These are phyloP conservation scores for Sapayoa aenigma DNA, from an alignment of 2,113 vertebrate genomes.

Conservation along the genomic window DNA sequence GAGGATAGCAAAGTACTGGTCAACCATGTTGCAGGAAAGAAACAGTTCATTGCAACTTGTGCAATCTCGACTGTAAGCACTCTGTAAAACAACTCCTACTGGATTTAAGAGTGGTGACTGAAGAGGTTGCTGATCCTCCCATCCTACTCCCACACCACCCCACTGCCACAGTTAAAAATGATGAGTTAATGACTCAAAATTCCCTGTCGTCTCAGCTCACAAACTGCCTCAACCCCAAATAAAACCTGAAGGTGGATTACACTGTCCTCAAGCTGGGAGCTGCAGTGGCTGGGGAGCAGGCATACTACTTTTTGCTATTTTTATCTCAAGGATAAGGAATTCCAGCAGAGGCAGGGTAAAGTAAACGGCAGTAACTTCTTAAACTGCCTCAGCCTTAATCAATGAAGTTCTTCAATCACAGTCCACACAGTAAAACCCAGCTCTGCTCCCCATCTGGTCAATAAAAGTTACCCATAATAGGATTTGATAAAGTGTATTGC, in stretches of 20 bases:
- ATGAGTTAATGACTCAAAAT: background rate
- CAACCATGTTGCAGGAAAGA: background rate
- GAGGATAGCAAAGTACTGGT: background rate
- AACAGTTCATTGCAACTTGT: background rate
- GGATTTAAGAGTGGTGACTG: background rate
- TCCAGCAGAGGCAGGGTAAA: background rate
- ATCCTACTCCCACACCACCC: background rate
- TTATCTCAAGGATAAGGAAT: background rate
- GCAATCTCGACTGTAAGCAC: background rate
- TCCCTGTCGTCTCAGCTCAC: fast-evolving
- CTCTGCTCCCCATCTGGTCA: background rate
- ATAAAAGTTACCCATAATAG: background rate
- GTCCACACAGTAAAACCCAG: background rate
- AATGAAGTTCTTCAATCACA: background rate
- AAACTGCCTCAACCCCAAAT: background rate
- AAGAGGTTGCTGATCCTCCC: background rate
- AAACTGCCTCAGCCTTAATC: background rate
- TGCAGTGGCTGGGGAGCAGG: background rate
- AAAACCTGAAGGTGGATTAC: background rate
- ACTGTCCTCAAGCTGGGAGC: background rate
- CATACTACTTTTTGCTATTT: background rate
- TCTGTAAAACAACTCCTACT: background rate
- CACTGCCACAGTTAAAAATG: background rate
- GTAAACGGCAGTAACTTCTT: background rate
- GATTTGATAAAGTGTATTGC: background rate